Evolutionary conservation across 2,797 vertebrate species (phyloP).

Genomic region (Pipistrellus pipistrellus): DNA sequence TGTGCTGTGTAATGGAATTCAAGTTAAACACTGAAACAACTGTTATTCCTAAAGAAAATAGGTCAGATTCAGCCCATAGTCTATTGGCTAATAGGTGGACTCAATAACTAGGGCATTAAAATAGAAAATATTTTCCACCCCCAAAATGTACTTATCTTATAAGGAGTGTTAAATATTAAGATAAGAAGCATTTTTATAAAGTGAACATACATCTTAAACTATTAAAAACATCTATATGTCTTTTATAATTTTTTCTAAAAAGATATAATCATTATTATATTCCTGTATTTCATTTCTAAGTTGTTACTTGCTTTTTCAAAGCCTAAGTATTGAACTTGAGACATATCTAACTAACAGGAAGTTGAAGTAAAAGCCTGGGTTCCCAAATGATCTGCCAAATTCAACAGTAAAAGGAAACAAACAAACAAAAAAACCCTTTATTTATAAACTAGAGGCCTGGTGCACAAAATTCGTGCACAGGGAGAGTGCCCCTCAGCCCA

Average conservation of each 20-base stretch:
- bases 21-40: not conserved
- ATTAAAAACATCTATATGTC: not conserved
- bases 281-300: slow-evolving; percentile 41
- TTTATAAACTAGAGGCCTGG: not conserved
- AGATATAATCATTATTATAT: not conserved
- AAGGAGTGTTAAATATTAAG: not conserved
- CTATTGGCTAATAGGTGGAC: not conserved
- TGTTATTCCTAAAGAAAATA: not conserved
- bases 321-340: not conserved
- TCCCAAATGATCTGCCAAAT: not conserved
- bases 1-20: not conserved
- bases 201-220: not conserved
- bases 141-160: slow-evolving; percentile 14
- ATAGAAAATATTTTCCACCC: not conserved
- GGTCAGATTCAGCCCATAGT: not conserved
- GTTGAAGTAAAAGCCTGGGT: not conserved
- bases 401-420: not conserved
- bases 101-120: not conserved
- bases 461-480: too few species aligned
- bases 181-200: not conserved
- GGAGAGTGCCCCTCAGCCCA: too few species aligned
- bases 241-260: slow-evolving; percentile 29
- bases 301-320: not conserved
- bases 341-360: not conserved
- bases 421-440: not conserved